Base-by-base conservation (phyloP, 2,888 invertebrate species). In the Cynaeus angustus region DNA sequence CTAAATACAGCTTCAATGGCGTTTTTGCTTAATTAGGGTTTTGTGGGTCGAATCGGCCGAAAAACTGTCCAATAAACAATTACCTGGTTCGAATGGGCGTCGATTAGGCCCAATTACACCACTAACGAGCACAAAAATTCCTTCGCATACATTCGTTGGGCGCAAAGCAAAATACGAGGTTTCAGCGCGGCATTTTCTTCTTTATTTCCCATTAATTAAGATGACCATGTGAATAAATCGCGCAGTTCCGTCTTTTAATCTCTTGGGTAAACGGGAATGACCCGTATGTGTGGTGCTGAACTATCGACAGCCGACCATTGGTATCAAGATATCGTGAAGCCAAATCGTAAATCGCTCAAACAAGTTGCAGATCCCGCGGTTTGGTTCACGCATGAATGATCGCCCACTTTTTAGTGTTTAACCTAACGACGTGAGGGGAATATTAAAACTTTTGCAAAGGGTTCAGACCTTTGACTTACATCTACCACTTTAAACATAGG, bases 281-380 rank as follows among this genome's bases (percentile, higher is more conserved):
- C 68, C 61, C 68, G 66, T 64, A 61, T 66, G 70, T 74, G 67
- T 69, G 66, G 66, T 48, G 69, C 66, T 75, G 70, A 75, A 55
- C 73, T 68, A 75, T 75, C 72, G 74, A 74, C 74, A 72, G 72
- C 65, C 66, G 52, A 62, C 45, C 37, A 66, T 71, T n/a, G 72
- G 75, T 78, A 81, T 78, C 79, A 79, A 79, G 82, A 82, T 83
- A 82, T 83, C 82, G 82, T 78, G 78, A 78, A 80, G 79, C 78
- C 76, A 80, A 78, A 80, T 79, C 78, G 75, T 80, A 80, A 80
- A 80, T 80, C 79, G 79, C 75, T 79, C 79, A 78, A 79, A 77
- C 80, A 71, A 76, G 79, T 78, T 73, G 75, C 77, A 67, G 78
- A 78, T 76, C 77, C 78, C 77, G 78, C 78, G 73, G 79, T 78